phyloP scores from a whole-genome alignment of 2,888 invertebrate species.

The Uropetala carovei region DNA sequence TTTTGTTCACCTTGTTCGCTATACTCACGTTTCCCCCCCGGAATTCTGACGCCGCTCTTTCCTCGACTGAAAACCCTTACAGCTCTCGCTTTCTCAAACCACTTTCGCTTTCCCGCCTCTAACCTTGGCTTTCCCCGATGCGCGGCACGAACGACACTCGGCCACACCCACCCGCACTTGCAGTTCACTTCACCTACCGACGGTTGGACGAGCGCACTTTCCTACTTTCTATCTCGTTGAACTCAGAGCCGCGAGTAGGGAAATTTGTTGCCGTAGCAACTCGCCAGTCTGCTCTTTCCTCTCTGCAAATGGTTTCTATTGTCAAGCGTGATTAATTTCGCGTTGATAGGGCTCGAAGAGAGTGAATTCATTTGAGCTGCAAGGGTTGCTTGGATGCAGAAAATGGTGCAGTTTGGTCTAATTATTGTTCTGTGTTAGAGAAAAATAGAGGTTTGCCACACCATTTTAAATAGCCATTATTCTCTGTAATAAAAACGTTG shows the following conservation, averaged over 20 bases:
- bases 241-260: not conserved
- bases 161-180: not conserved
- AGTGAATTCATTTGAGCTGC: too few species aligned
- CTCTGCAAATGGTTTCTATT: too few species aligned
- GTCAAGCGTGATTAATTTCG: too few species aligned
- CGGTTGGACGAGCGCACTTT: constrained; percentile 23
- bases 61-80: not conserved
- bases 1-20: not conserved
- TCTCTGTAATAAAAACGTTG: too few species aligned
- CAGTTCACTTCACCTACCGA: constrained; percentile 27
- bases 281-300: too few species aligned
- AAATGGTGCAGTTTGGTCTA: too few species aligned
- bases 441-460: too few species aligned
- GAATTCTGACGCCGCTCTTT: too few species aligned
- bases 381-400: too few species aligned
- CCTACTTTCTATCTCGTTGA: not conserved
- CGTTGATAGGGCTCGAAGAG: too few species aligned
- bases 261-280: not conserved
- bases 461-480: too few species aligned
- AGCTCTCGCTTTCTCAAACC: not conserved
- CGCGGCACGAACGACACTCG: constrained; percentile 28
- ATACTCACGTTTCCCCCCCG: not conserved
- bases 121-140: constrained; percentile 33
- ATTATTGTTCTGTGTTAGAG: too few species aligned
- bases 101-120: constrained; percentile 46